Base-by-base conservation (phyloP, 2,888 invertebrate genomes). In the Alentia gelatinosa region DNA sequence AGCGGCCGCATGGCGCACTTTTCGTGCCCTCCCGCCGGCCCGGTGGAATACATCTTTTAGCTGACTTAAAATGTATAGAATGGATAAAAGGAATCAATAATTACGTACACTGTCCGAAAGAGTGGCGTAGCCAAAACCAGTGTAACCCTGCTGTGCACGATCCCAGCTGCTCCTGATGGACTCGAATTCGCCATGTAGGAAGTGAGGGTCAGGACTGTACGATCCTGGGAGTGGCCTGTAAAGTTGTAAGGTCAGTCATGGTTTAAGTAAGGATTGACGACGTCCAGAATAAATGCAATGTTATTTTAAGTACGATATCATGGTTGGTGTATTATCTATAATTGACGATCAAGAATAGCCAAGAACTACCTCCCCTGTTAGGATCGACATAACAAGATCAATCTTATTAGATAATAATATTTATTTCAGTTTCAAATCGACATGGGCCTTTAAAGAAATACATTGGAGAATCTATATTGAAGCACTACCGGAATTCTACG, bases 201-300 rank as follows among this genome's bases (percentile, higher is more conserved):
- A 93, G 84, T 94, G 93, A n/a, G 92, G 88, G 30, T 92, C 93
- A 0, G 94, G 94, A 63, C 91, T 92, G 90, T 92, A 94, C 89
- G 90, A 92, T 12, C 92, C 92, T 12, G 50, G 47, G 1, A 12
- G 26, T 9, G 92, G 91, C 47, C 94, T 94, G 92, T 1, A 91
- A 75, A 75, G 37, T n/a, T n/a, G 84, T 74, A 26, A 47, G 19
- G 47, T 19, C 9, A 26, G 15, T 33, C 74, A 74, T 19, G 30
- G 74, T 26, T 74, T 7, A 47, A 74, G 63, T n/a, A 63, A 5
- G 63, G 63, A n/a, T n/a, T n/a, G n/a, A n/a, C n/a, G n/a, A n/a
- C n/a, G n/a, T n/a, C n/a, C n/a, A n/a, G n/a, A n/a, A n/a, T n/a
- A n/a, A n/a, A n/a, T n/a, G n/a, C n/a, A n/a, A 19, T 47, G 47